These are phyloP conservation scores for Haliclona indistincta DNA, from an alignment of 37 sponge, comb jelly and placozoan genomes.

Conservation along the genomic window DNA sequence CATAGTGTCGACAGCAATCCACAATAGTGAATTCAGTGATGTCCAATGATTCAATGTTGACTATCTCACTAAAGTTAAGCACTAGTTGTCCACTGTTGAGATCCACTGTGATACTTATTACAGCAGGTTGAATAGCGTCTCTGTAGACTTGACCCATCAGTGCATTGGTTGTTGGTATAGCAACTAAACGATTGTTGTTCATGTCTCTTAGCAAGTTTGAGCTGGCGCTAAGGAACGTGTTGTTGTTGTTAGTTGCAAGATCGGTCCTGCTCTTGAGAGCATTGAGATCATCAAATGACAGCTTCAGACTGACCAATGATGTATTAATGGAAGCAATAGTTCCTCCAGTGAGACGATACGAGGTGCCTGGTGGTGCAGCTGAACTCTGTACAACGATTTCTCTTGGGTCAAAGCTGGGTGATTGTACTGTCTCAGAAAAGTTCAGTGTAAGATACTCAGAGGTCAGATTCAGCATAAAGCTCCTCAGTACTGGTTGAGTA, in stretches of 20 bases:
- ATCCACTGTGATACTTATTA: constrained; percentile 64
- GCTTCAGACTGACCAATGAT: constrained; percentile 34
- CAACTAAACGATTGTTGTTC: constrained; percentile 40
- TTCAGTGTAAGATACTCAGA: constrained; percentile 52
- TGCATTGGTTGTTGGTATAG: constrained; percentile 4
- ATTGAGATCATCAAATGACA: constrained; percentile 74
- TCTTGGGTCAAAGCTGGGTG: constrained; percentile 50
- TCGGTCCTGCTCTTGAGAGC: constrained; percentile 53
- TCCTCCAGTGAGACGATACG: constrained; percentile 71
- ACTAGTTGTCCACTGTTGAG: constrained; percentile 65
- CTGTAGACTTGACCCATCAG: constrained; percentile 11
- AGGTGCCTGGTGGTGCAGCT: background rate
- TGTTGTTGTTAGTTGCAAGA: constrained; percentile 53
- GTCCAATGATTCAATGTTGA: constrained; percentile 70
- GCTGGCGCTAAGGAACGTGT: constrained; percentile 56
- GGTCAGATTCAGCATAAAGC: constrained; percentile 72
- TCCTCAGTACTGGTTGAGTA: constrained; percentile 68
- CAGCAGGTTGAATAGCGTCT: constrained; percentile 56
- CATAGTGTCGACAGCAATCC: constrained; percentile 70
- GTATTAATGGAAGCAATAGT: background rate
- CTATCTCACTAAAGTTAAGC: constrained; percentile 82
- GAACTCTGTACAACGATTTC: constrained; percentile 44
- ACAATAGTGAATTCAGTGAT: constrained; percentile 53
- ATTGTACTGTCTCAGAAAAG: constrained; percentile 84
- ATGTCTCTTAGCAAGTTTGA: constrained; percentile 60